Percentiles rank a stretch among this genome's conserved stretches.
phyloP scores from a whole-genome alignment of 1,140 invertebrate genomes.

The Matsumurasca onukii region DNA sequence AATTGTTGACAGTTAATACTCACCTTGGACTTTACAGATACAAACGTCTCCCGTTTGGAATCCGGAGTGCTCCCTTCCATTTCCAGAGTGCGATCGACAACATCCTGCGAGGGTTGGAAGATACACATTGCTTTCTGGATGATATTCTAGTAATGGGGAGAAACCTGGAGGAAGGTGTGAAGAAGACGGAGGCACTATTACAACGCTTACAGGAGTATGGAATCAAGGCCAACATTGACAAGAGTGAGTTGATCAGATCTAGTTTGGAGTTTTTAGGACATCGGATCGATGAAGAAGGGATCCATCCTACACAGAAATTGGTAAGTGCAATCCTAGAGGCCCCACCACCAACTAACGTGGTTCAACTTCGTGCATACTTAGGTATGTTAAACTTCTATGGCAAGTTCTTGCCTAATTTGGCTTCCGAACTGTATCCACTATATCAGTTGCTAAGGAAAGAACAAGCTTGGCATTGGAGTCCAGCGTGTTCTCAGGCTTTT shows the following conservation, averaged over 20 bases:
- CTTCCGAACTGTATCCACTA: slow-evolving; percentile 30
- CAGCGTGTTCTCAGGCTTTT: slow-evolving; percentile 11
- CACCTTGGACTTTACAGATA: not conserved
- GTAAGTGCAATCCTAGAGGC: slow-evolving; percentile 11
- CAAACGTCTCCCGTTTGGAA: too few relatives aligned
- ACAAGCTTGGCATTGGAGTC: slow-evolving; percentile 28
- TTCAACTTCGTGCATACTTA: slow-evolving; percentile 26
- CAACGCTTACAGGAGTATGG: too few relatives aligned
- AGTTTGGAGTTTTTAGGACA: slow-evolving; percentile 7
- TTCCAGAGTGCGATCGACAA: too few relatives aligned
- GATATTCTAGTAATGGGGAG: too few relatives aligned
- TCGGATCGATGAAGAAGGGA: slow-evolving; percentile 3
- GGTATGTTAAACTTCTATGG: slow-evolving; percentile 35
- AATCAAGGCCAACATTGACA: too few relatives aligned
- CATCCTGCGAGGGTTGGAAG: too few relatives aligned
- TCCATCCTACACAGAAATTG: too few relatives aligned
- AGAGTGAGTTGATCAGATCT: too few relatives aligned
- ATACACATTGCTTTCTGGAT: not conserved
- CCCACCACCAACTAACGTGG: not conserved
- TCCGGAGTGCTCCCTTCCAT: too few relatives aligned
- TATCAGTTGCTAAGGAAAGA: slow-evolving; percentile 35
- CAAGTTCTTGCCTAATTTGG: slow-evolving; percentile 34
- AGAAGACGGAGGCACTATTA: too few relatives aligned
- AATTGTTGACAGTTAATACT: not conserved
- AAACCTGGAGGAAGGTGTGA: too few relatives aligned